Percentiles rank a stretch among this genome's conserved stretches.
Evolutionary conservation across 1,140 invertebrate species (phyloP).

Genomic region (Colletes gigas): DNA sequence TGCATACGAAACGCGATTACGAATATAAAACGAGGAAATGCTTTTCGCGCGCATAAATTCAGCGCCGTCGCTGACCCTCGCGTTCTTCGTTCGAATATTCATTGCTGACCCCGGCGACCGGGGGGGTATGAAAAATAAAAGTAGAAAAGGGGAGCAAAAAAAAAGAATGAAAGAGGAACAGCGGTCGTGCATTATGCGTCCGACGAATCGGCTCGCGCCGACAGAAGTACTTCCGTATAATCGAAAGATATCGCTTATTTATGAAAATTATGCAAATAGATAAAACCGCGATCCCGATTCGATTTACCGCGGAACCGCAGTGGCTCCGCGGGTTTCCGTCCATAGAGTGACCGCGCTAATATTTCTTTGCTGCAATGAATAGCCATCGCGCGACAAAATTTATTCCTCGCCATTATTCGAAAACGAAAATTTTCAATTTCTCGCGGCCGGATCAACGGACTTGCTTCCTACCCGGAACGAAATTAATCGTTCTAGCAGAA

Average conservation of each 20-base stretch:
- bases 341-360: constrained; percentile 6
- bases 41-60: constrained; percentile 45
- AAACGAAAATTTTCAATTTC: neutral
- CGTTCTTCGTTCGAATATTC: constrained; percentile 39
- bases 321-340: neutral
- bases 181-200: neutral
- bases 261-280: constrained; percentile 43
- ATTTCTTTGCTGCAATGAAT: constrained; percentile 36
- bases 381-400: constrained; percentile 9
- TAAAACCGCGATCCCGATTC: neutral
- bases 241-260: constrained; percentile 41
- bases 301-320: neutral
- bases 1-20: constrained; percentile 50
- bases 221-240: neutral
- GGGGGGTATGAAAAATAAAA: neutral
- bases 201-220: neutral
- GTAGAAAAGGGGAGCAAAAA: no score
- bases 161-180: neutral
- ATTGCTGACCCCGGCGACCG: neutral
- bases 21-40: constrained; percentile 50
- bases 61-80: neutral
- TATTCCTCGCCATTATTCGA: constrained; percentile 16
- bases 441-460: neutral
- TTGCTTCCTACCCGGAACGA: no score
- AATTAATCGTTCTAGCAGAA: no score